Evolutionary conservation across 2,113 vertebrate species (phyloP), one percentile per base, ranked within the genome.

Genomic region (Blennius ocellaris): DNA sequence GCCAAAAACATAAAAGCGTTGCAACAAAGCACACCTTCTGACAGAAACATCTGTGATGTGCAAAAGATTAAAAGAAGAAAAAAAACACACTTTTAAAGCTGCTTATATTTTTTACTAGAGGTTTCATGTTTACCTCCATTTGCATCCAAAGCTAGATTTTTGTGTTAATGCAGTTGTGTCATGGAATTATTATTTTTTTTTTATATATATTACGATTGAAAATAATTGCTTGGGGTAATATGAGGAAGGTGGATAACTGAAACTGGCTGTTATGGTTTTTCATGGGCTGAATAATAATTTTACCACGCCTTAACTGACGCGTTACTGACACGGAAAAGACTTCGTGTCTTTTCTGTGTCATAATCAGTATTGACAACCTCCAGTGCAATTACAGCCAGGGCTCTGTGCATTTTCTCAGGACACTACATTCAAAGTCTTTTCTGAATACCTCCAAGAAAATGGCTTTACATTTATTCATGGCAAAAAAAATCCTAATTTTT

Each of bases 1-100:
- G 74, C 62, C 70, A 81, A 69, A 78, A 81, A 78, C 66, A 81
- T 81, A 12, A 81, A 81, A 84, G 74, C 17, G 6, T 15, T 10
- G 66, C 74, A 83, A 72, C 81, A 87, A 81, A 79, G 84, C 55
- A 11, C 55, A 73, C 44, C 51, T 38, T 80, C 66, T 69, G 74
- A 79, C 78, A 78, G 71, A n/a, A n/a, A 71, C 57, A 48, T 40
- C 36, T 57, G 73, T 39, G 52, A 49, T 41, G 73, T 67, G n/a
- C n/a, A n/a, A n/a, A n/a, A n/a, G n/a, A n/a, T n/a, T n/a, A n/a
- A n/a, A n/a, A n/a, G n/a, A n/a, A n/a, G n/a, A n/a, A n/a, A n/a
- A n/a, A n/a, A n/a, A n/a, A n/a, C n/a, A n/a, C n/a, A n/a, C n/a
- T n/a, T n/a, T n/a, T n/a, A n/a, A n/a, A n/a, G n/a, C n/a, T n/a